Base-by-base conservation (phyloP, 1,140 invertebrate species). In the Ganaspis sp. region DNA sequence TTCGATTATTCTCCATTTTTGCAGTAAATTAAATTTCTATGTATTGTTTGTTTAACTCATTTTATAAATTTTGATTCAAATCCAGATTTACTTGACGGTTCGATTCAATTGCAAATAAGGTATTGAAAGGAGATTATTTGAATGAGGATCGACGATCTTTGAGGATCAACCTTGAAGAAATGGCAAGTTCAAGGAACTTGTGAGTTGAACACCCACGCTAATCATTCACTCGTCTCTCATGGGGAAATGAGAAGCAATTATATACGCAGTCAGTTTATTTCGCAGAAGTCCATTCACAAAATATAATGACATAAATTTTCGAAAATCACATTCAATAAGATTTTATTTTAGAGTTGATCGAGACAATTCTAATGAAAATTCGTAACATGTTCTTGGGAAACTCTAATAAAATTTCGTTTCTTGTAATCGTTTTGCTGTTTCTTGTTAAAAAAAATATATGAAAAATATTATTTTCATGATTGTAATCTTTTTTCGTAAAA, bases 121-220 rank as follows among this genome's bases (percentile, higher is more conserved):
- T 4, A 64, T n/a, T 26, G 12, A 4, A 58, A 29, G 21, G 15
- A 15, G 21, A 58, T 58, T 21, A 26, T 26, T 26, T 58, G 6
- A 23, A 58, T 23, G 15, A 6, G 58, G 23, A 72, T 70, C 49
- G 74, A 34, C 21, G 45, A 73, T 74, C 69, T 69, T 77, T 71
- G 72, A 77, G 42, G 53, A 76, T 64, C 72, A 49, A 37, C 80
- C 77, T 79, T 81, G 77, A 58, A 29, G 69, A 42, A 11, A 34
- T 26, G 19, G 70, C 40, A 77, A 53, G 80, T 79, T 79, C 75
- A 77, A 79, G 49, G 70, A 75, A 79, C 80, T 77, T 69, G 19
- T 70, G n/a, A 76, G 58, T 37, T 69, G 17, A 69, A 78, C 72
- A 78, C 72, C 76, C 64, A 78, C 76, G 53, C 17, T 11, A 9